Evolutionary conservation across 2,888 invertebrate species (phyloP).

Genomic region (Erannis defoliaria): DNA sequence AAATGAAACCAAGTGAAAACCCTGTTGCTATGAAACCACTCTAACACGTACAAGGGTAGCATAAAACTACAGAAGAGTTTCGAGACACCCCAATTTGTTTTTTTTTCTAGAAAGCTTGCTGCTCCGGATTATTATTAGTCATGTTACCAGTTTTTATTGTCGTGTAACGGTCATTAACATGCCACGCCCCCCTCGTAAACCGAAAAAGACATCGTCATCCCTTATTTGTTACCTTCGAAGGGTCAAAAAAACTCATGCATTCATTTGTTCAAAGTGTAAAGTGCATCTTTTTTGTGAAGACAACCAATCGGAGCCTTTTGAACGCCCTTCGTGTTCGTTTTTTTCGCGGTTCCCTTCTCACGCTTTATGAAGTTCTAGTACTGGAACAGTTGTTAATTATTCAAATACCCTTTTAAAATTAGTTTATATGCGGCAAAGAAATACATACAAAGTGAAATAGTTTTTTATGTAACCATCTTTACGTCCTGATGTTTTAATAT

Average conservation of each 20-base stretch:
- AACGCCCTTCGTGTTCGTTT: neutral
- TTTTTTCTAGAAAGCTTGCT: neutral
- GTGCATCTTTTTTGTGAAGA: neutral
- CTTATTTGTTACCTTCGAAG: conserved; percentile 14
- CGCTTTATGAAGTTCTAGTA: conserved; percentile 54
- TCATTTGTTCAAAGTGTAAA: neutral
- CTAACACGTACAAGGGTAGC: conserved; percentile 29
- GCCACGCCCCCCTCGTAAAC: conserved; percentile 12
- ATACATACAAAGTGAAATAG: neutral
- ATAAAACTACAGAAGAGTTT: conserved; percentile 16
- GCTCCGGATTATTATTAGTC: neutral
- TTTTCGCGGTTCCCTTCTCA: conserved; percentile 28
- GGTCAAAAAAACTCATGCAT: neutral
- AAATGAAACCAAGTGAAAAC: conserved; percentile 13
- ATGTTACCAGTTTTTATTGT: neutral
- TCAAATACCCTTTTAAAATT: conserved; percentile 35
- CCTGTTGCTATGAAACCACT: conserved; percentile 30
- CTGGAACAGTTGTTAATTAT: conserved; percentile 53
- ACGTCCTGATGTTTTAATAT: neutral
- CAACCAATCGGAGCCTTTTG: conserved; percentile 26
- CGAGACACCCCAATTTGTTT: neutral
- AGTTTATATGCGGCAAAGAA: neutral
- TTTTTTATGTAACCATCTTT: neutral
- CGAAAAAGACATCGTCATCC: conserved; percentile 9
- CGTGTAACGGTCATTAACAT: conserved; percentile 2